These are phyloP conservation scores for Galeruca laticollis DNA, from an alignment of 2,888 invertebrate species.

Conservation along the genomic window DNA sequence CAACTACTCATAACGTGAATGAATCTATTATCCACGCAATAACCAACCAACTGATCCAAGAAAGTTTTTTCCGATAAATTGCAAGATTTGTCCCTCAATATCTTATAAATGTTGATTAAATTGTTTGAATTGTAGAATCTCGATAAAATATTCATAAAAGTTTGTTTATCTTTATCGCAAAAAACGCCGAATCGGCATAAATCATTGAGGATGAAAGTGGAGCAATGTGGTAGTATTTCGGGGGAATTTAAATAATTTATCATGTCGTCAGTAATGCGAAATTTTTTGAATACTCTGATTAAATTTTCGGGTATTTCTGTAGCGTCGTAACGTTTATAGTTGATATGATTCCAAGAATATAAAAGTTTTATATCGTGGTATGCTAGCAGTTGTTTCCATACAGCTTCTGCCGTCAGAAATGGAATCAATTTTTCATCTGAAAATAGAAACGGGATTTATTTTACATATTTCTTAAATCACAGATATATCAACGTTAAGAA, in stretches of 20 bases:
- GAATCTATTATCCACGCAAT: conserved; percentile 69
- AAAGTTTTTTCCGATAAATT: conserved; percentile 67
- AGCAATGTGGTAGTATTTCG: conserved; percentile 70
- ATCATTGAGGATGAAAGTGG: conserved; percentile 73
- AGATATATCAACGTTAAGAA: no score
- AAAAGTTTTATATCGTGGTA: conserved; percentile 73
- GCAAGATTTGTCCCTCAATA: conserved; percentile 64
- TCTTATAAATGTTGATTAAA: conserved; percentile 69
- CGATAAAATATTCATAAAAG: conserved; percentile 71
- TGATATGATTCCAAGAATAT: conserved; percentile 73
- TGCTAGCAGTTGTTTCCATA: conserved; percentile 74
- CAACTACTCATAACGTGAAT: conserved; percentile 70
- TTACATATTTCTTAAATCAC: no score
- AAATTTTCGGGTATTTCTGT: conserved; percentile 67
- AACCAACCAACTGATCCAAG: conserved; percentile 69
- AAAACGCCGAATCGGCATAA: conserved; percentile 76
- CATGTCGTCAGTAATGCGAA: conserved; percentile 73
- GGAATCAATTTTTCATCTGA: conserved; percentile 60
- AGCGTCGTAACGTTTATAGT: conserved; percentile 56
- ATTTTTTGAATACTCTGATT: conserved; percentile 69
- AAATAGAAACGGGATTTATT: no score
- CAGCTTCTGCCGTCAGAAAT: conserved; percentile 68
- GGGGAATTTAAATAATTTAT: conserved; percentile 69
- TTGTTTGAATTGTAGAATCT: conserved; percentile 73
- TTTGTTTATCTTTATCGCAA: conserved; percentile 70